Evolutionary conservation across 2,797 vertebrate genomes (phyloP).

Genomic region (Malurus splendens): DNA sequence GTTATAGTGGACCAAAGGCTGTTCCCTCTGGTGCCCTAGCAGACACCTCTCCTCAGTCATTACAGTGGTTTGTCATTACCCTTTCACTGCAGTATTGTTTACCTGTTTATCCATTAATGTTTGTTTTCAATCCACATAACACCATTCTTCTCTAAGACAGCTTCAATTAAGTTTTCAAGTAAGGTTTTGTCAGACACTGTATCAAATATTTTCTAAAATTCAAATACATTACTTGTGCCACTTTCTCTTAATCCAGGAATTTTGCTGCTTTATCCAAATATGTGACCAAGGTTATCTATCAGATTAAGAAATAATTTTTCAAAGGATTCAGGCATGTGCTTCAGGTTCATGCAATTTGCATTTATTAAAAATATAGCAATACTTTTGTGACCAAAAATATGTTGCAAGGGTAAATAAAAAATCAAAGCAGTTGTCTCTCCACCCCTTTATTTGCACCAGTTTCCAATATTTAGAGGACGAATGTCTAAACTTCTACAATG

Average conservation of each 20-base stretch:
- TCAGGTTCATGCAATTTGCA: background rate
- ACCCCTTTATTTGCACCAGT: background rate
- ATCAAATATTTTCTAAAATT: constrained; percentile 22
- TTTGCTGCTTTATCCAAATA: background rate
- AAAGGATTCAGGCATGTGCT: background rate
- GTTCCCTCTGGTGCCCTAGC: background rate
- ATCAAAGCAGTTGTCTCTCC: background rate
- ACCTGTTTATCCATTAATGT: constrained; percentile 1
- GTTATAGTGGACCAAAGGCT: background rate
- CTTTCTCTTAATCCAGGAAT: background rate
- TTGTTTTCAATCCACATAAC: constrained; percentile 15
- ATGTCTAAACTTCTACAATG: background rate
- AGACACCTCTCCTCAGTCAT: background rate
- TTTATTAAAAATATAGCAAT: background rate
- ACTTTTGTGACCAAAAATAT: background rate
- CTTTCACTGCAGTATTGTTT: constrained; percentile 1
- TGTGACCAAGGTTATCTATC: fast-evolving
- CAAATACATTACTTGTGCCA: background rate
- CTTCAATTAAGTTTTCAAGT: constrained; percentile 15
- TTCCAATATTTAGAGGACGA: background rate
- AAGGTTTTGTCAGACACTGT: constrained; percentile 1
- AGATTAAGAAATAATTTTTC: background rate
- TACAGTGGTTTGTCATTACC: background rate
- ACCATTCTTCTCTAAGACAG: background rate
- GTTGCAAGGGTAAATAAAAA: background rate